Evolutionary conservation across 1,140 invertebrate species (phyloP).

Genomic region (Metopolophium dirhodum): DNA sequence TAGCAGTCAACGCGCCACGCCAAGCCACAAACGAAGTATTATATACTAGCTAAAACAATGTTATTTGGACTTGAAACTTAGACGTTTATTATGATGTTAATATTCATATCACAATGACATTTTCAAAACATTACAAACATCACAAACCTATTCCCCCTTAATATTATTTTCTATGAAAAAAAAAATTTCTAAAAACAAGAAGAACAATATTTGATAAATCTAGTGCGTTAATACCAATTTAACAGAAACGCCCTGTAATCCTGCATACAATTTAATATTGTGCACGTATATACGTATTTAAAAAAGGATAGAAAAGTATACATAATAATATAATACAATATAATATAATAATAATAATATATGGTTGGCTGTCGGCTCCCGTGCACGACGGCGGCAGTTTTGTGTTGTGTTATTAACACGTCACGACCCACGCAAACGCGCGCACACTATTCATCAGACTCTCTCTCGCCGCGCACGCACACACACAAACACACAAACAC

Average conservation of each 20-base stretch:
- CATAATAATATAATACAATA: neutral
- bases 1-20: too few species aligned
- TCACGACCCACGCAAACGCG: slow-evolving; percentile 44
- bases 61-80: too few species aligned
- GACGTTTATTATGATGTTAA: too few species aligned
- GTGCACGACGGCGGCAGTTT: slow-evolving; percentile 22
- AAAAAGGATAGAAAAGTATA: neutral
- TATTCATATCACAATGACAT: too few species aligned
- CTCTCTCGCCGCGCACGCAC: neutral
- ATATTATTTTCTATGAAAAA: neutral
- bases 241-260: neutral
- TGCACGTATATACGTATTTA: neutral
- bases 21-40: too few species aligned
- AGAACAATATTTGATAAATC: neutral
- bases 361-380: neutral
- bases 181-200: neutral
- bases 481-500: neutral
- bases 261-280: neutral
- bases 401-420: slow-evolving; percentile 53
- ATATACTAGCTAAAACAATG: too few species aligned
- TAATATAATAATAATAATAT: slow-evolving; percentile 13
- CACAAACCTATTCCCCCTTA: too few species aligned
- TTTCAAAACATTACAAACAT: too few species aligned
- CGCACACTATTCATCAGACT: neutral
- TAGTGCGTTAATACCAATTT: neutral